Conservation (phyloP, 2,113 vertebrate species). For the Thunnus maccoyii region DNA sequence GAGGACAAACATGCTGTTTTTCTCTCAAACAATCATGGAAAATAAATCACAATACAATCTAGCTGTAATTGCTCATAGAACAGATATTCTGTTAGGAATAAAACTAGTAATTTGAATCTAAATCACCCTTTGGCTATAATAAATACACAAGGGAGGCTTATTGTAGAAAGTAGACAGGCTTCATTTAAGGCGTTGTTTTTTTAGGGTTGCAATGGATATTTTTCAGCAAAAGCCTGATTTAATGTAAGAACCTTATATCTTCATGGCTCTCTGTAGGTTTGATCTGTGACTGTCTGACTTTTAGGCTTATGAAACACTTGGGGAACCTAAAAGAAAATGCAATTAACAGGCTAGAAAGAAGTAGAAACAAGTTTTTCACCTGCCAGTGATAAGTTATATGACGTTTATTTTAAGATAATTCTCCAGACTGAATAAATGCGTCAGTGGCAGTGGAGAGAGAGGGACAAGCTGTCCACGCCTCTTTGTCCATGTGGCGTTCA, state of each 20-base stretch:
- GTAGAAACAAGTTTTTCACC: not conserved
- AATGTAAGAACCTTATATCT: not conserved
- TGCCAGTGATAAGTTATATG: not conserved
- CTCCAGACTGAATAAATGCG: conserved; percentile 20
- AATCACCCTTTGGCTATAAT: too few species aligned
- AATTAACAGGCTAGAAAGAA: not conserved
- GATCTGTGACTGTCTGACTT: conserved; percentile 6
- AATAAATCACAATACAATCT: not conserved
- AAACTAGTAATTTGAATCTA: too few species aligned
- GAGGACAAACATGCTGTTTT: not conserved
- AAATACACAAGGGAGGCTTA: not conserved
- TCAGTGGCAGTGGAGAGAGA: conserved; percentile 20
- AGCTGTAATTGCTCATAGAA: too few species aligned
- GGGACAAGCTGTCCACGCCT: conserved; percentile 40
- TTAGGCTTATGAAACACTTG: conserved; percentile 8
- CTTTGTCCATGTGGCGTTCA: conserved; percentile 47
- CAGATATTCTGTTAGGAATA: too few species aligned
- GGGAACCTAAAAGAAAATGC: not conserved
- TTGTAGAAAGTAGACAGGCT: not conserved
- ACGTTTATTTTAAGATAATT: conserved; percentile 27
- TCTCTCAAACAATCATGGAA: not conserved
- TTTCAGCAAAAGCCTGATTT: not conserved
- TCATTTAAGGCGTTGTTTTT: not conserved
- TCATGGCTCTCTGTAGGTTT: not conserved
- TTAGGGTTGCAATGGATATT: not conserved